Evolutionary conservation across 2,113 vertebrate species (phyloP), one percentile per base, ranked within the genome.

Genomic region (Burhinus oedicnemus): DNA sequence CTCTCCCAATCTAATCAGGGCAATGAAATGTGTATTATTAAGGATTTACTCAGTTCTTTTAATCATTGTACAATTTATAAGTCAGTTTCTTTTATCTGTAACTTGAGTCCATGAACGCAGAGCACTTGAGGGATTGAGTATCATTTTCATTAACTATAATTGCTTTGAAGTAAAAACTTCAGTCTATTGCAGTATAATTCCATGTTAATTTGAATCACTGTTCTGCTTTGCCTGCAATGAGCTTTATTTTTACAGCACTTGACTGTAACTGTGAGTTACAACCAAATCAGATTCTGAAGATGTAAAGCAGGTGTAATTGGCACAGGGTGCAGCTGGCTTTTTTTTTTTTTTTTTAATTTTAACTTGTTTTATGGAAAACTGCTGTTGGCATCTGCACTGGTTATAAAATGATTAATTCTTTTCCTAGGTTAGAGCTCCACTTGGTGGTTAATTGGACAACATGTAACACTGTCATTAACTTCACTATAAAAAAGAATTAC

Each of bases 391-490:
- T 16, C 14, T 87, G 8, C 55, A 9, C 13, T 54, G 5, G 16
- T 66, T 42, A 62, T 1, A 57, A 80, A 55, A 47, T 30, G 2
- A 66, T 90, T 77, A 58, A 55, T 90, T 90, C 66, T 97, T 97
- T 96, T 97, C 57, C 69, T 96, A 58, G 62, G 79, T 98, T 98
- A 98, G 97, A 98, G 97, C 98, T 95, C 98, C 98, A 75, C 97
- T 61, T 14, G 83, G 97, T 98, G 98, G 98, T 57, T 79, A 90
- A 64, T 71, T 65, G 54, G 16, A 36, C 8, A 20, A 89, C 49
- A 86, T 11, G 29, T n/a, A 92, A 7, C 4, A 20, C 29, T 68
- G 27, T 20, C 47, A 36, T 16, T 61, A 77, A 77, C 5, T 16
- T 84, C 57, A 8, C 22, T 78, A 57, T 44, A 12, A 29, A 71